phyloP scores from a whole-genome alignment of 2,113 vertebrate species.

The Cyanoliseus patagonus region DNA sequence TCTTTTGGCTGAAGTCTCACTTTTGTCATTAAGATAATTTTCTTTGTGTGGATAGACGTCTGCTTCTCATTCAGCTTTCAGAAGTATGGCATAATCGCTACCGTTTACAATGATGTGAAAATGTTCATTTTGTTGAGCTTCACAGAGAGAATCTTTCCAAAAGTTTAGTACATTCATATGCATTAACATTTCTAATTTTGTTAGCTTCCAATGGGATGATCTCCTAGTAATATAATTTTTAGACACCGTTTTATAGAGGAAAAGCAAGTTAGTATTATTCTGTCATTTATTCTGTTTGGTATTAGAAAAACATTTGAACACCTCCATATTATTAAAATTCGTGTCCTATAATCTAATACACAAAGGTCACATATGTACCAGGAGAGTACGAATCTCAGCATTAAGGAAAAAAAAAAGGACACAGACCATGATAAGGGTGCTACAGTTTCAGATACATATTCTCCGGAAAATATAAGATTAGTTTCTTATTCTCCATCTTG shows the following conservation, averaged over 20 bases:
- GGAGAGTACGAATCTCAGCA: background rate
- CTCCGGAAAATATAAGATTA: background rate
- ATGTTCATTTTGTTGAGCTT: conserved; percentile 17
- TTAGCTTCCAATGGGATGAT: background rate
- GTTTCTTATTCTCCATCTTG: background rate
- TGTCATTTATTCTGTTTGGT: background rate
- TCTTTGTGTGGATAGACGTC: conserved; percentile 50
- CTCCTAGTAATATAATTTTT: background rate
- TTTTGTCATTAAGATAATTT: conserved; percentile 54
- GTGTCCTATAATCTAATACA: background rate
- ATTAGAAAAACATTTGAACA: background rate
- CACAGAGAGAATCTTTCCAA: background rate
- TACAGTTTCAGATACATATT: background rate
- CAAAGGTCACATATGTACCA: background rate
- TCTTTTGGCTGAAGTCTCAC: conserved; percentile 8
- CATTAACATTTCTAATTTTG: conserved; percentile 26
- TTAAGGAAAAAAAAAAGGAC: background rate
- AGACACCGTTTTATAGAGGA: background rate
- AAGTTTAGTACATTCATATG: conserved; percentile 7
- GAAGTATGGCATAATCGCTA: conserved; percentile 41
- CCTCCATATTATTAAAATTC: conserved; percentile 10
- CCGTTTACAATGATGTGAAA: background rate
- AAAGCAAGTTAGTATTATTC: conserved; percentile 1
- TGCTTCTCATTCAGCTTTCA: conserved; percentile 59
- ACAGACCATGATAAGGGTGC: background rate